These are phyloP conservation scores for Exocentrus adspersus DNA, from an alignment of 2,888 invertebrate genomes.

Conservation along the genomic window DNA sequence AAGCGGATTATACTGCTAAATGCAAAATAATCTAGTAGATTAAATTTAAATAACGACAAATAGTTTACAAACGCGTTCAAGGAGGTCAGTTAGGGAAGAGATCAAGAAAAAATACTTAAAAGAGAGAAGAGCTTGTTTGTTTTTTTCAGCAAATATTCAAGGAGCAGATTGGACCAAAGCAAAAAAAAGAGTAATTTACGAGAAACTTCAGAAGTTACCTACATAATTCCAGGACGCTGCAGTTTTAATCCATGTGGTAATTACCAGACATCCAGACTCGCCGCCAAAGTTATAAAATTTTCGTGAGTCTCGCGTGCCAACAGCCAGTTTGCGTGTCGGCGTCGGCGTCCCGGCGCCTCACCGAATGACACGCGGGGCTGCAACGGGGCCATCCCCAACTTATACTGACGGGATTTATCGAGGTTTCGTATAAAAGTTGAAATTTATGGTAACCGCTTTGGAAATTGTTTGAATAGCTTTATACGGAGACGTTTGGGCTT, in stretches of 20 bases:
- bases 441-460: conserved; percentile 15
- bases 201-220: no score
- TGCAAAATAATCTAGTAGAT: no score
- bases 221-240: neutral
- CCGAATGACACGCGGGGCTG: conserved; percentile 13
- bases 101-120: no score
- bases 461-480: conserved; percentile 15
- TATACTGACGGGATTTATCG: conserved; percentile 10
- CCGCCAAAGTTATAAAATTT: conserved; percentile 11
- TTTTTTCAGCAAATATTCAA: no score
- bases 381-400: conserved; percentile 19
- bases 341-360: conserved; percentile 16
- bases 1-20: neutral
- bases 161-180: no score
- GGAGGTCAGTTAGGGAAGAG: no score
- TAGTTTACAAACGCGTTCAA: no score
- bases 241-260: neutral
- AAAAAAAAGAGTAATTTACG: no score
- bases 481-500: neutral
- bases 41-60: no score
- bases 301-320: conserved; percentile 11
- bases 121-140: no score
- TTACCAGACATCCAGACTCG: neutral
- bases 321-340: conserved; percentile 15
- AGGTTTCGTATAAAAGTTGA: conserved; percentile 11